phyloP scores from a whole-genome alignment of 1,140 invertebrate genomes.

The Melipona quadrifasciata region DNA sequence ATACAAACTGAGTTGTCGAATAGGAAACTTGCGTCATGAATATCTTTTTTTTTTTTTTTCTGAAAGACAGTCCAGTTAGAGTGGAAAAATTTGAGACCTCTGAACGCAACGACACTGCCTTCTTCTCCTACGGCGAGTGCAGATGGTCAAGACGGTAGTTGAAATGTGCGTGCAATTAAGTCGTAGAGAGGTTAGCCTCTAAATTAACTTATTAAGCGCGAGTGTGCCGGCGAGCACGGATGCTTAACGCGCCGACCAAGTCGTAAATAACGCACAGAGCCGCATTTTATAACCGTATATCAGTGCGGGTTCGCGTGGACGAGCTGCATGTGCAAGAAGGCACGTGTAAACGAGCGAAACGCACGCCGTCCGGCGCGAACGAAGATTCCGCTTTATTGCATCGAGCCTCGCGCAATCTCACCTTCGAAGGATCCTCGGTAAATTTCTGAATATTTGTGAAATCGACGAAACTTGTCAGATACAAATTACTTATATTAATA shows the following conservation, averaged over 20 bases:
- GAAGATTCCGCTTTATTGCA: constrained; percentile 1
- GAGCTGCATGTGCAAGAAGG: neutral
- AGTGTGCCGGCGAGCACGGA: neutral
- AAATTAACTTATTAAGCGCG: constrained; percentile 73
- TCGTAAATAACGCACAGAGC: constrained; percentile 71
- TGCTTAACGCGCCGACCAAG: constrained; percentile 42
- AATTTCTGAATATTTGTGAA: neutral
- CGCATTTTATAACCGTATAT: constrained; percentile 67
- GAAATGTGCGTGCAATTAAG: constrained; percentile 61
- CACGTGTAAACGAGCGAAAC: constrained; percentile 11
- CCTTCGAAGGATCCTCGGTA: neutral
- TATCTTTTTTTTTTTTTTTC: neutral
- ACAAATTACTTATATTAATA: too few relatives aligned
- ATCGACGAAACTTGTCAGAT: neutral
- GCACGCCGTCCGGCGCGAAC: constrained; percentile 9
- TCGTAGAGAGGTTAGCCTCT: constrained; percentile 51
- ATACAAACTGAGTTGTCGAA: neutral
- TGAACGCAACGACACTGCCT: constrained; percentile 25
- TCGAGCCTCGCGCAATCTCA: neutral
- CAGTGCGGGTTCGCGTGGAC: constrained; percentile 27
- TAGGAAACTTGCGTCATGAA: neutral
- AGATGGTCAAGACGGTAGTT: constrained; percentile 5
- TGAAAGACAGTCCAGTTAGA: neutral
- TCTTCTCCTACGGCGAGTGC: constrained; percentile 36
- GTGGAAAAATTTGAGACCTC: neutral